A percentile compares a stretch with the other conserved stretches of the same genome.
Evolutionary conservation across 1,140 invertebrate species (phyloP).

Genomic region (Stratiolaelaps scimitus): DNA sequence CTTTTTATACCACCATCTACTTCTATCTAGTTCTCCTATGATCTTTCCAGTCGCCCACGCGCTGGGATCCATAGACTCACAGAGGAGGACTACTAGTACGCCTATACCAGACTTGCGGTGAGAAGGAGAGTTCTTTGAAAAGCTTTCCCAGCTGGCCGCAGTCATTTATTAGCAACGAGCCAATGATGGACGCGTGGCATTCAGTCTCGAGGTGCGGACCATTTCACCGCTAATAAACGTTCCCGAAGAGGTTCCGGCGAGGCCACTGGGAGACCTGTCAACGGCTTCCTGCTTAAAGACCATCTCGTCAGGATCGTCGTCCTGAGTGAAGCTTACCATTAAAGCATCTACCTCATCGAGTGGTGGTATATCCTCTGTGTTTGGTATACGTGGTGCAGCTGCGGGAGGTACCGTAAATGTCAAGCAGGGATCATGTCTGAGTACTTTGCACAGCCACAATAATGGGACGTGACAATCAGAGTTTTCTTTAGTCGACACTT

Average conservation of each 20-base stretch:
- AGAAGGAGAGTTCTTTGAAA: background rate
- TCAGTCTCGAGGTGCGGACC: no score
- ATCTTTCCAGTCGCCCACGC: background rate
- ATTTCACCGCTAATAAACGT: no score
- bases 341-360: no score
- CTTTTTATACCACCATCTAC: background rate
- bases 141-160: background rate
- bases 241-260: background rate
- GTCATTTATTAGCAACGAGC: no score
- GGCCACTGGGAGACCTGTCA: background rate
- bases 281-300: background rate
- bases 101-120: background rate
- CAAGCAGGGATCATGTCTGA: no score
- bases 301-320: background rate
- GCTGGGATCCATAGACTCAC: background rate
- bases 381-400: no score
- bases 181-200: no score
- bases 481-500: no score
- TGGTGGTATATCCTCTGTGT: no score
- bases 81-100: background rate
- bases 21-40: background rate
- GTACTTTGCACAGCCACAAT: no score
- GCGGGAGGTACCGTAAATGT: no score
- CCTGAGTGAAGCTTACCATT: background rate
- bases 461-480: no score